Conservation (phyloP, 2,797 vertebrate species). For the Craterocephalus amniculus region DNA sequence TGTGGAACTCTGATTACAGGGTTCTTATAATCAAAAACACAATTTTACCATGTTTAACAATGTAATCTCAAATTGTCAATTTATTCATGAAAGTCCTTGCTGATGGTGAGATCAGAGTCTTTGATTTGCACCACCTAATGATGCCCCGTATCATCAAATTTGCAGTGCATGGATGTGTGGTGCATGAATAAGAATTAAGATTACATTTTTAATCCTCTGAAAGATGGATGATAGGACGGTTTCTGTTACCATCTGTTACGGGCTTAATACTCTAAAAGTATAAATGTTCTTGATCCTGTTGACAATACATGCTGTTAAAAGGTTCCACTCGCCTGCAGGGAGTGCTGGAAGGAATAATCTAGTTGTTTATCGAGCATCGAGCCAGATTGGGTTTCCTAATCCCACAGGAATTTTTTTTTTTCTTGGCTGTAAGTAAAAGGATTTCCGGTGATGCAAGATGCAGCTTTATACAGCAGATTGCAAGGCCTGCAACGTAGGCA, state of each 20-base stretch:
- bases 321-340: slow-evolving; percentile 52
- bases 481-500: slow-evolving; percentile 26
- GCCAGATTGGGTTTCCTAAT: slow-evolving; percentile 74
- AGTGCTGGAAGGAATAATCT: slow-evolving; percentile 70
- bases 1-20: neutral
- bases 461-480: slow-evolving; percentile 59
- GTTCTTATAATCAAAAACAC: slow-evolving; percentile 9
- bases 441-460: slow-evolving; percentile 64
- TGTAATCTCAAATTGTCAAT: slow-evolving; percentile 16
- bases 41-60: slow-evolving; percentile 4
- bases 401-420: slow-evolving; percentile 55
- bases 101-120: slow-evolving; percentile 28
- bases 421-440: slow-evolving; percentile 56
- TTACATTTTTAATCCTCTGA: slow-evolving; percentile 67
- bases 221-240: slow-evolving; percentile 64
- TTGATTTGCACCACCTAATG: slow-evolving; percentile 33
- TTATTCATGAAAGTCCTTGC: slow-evolving; percentile 13
- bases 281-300: slow-evolving; percentile 67
- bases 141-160: slow-evolving; percentile 35
- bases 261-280: slow-evolving; percentile 68
- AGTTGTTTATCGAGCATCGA: slow-evolving; percentile 61
- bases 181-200: slow-evolving; percentile 36
- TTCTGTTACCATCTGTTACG: slow-evolving; percentile 71
- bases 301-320: slow-evolving; percentile 72
- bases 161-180: slow-evolving; percentile 26